Conservation (phyloP, 2,113 vertebrate genomes). For the Hiodon tergisus region DNA sequence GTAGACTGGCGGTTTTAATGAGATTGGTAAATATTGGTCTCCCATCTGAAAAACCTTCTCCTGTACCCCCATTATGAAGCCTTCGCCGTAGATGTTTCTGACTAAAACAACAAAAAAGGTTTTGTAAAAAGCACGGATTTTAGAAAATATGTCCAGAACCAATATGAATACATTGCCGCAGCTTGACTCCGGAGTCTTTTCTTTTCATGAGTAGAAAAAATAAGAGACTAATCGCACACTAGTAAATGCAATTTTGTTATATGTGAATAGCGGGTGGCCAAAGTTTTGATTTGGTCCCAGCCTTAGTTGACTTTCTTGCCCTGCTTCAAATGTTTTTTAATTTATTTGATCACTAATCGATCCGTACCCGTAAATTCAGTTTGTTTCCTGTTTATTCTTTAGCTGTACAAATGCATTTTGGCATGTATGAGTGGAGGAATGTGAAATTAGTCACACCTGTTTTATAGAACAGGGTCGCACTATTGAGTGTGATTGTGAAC, state of each 20-base stretch:
- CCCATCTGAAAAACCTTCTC: neutral
- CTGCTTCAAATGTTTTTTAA: no score
- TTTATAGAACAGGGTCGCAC: neutral
- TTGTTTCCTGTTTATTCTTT: no score
- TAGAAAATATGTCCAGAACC: constrained; percentile 8
- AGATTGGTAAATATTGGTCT: constrained; percentile 30
- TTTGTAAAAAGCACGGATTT: neutral
- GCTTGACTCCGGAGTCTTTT: neutral
- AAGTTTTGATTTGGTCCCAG: no score
- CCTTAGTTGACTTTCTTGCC: no score
- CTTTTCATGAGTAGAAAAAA: no score
- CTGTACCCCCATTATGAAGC: neutral
- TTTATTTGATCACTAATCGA: no score
- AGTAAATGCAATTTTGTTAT: no score
- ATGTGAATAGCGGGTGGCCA: no score
- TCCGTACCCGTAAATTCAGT: no score
- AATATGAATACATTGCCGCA: neutral
- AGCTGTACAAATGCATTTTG: no score
- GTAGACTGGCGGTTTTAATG: constrained; percentile 45
- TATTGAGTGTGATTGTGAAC: neutral
- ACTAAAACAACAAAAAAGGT: neutral
- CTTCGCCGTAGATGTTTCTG: constrained; percentile 1
- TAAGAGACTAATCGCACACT: no score
- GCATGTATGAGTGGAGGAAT: no score
- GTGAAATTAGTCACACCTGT: neutral